phyloP scores from a whole-genome alignment of 2,797 vertebrate genomes.

The Lagodon rhomboides region DNA sequence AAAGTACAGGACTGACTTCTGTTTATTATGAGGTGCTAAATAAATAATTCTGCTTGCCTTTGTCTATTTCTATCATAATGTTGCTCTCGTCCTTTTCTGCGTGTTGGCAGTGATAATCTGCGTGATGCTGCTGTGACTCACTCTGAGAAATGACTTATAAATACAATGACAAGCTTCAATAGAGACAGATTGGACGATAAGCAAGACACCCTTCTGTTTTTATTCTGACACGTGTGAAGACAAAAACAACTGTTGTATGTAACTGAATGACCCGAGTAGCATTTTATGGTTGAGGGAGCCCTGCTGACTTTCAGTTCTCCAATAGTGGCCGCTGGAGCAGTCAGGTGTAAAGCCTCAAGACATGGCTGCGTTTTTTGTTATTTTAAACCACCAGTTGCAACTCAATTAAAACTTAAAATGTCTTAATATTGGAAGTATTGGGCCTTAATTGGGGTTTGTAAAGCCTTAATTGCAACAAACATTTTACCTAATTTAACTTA shows the following conservation, averaged over 20 bases:
- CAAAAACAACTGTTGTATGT: neutral
- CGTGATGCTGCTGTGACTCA: neutral
- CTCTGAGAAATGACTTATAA: neutral
- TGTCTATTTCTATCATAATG: no score
- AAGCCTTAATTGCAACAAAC: no score
- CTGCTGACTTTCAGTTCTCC: conserved; percentile 13
- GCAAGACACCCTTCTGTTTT: neutral
- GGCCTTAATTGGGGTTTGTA: no score
- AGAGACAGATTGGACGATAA: no score
- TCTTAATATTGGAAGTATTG: no score
- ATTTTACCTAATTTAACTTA: no score
- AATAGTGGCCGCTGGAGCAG: neutral
- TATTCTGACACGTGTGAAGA: neutral
- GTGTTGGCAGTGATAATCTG: neutral
- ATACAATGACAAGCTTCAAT: no score
- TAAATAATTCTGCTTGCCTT: no score
- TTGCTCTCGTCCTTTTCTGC: conserved; percentile 8
- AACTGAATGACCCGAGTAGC: neutral
- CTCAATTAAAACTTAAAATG: no score
- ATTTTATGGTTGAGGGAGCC: neutral
- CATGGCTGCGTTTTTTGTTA: neutral
- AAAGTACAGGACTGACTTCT: no score
- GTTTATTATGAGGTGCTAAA: no score
- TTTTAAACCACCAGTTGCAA: no score
- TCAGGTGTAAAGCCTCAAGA: neutral